Evolutionary conservation across 30 jellyfish, hydroid and myxozoan genomes (phyloP).

Genomic region (Aurelia aurita): DNA sequence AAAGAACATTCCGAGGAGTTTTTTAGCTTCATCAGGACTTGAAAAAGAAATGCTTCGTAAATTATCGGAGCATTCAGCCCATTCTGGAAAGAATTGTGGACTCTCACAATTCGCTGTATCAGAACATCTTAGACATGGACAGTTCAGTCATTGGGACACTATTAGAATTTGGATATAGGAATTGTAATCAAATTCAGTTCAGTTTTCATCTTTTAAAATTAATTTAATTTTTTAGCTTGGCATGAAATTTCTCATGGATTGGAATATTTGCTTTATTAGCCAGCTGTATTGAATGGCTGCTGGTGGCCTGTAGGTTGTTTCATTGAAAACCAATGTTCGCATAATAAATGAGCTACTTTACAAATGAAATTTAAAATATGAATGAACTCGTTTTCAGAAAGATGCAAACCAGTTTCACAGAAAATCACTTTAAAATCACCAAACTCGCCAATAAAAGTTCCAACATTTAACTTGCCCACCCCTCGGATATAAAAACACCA

Average conservation of each 20-base stretch:
- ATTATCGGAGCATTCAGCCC: constrained; percentile 11
- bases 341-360: neutral
- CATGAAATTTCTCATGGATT: neutral
- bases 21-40: constrained; percentile 57
- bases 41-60: constrained; percentile 39
- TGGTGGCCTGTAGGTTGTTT: too few species aligned
- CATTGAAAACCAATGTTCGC: too few species aligned
- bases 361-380: too few species aligned
- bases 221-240: too few species aligned
- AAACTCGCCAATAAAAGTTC: too few species aligned
- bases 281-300: neutral
- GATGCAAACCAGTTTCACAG: too few species aligned
- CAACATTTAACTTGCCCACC: too few species aligned
- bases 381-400: too few species aligned
- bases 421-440: too few species aligned
- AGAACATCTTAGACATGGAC: constrained; percentile 29
- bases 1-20: constrained; percentile 57
- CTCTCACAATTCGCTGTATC: constrained; percentile 46
- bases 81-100: constrained; percentile 42
- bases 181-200: neutral
- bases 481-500: too few species aligned
- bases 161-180: constrained; percentile 66
- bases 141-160: constrained; percentile 73
- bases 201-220: neutral
- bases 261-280: constrained; percentile 1